Evolutionary conservation across 2,888 invertebrate species (phyloP).

Genomic region (Coelinius sp.): DNA sequence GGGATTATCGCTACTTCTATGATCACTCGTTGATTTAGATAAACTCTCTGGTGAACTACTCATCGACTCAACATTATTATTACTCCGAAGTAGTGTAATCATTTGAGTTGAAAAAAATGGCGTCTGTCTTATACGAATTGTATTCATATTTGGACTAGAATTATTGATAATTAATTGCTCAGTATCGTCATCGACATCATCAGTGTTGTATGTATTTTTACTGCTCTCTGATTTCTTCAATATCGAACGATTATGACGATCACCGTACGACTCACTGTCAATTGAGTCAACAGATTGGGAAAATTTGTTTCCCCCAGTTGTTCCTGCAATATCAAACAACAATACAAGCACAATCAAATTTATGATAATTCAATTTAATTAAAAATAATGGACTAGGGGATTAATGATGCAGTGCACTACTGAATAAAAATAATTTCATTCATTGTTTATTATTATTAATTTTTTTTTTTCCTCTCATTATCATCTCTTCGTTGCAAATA

Average conservation of each 20-base stretch:
- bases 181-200: constrained; percentile 79
- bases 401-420: constrained; percentile 33
- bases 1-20: background rate
- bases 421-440: constrained; percentile 34
- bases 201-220: constrained; percentile 68
- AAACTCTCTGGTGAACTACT: constrained; percentile 23
- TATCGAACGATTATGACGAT: constrained; percentile 79
- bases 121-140: constrained; percentile 48
- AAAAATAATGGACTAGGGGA: background rate
- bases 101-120: constrained; percentile 58
- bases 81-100: constrained; percentile 59
- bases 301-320: constrained; percentile 77
- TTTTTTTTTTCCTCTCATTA: constrained; percentile 29
- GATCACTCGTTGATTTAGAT: constrained; percentile 4
- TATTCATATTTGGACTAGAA: constrained; percentile 71
- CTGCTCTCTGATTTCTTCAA: constrained; percentile 82
- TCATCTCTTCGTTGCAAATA: constrained; percentile 30
- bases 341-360: background rate
- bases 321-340: constrained; percentile 54
- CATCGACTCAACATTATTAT: constrained; percentile 58
- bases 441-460: constrained; percentile 41
- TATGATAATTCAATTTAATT: too few species aligned
- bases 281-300: constrained; percentile 81
- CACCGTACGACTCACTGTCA: constrained; percentile 75
- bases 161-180: constrained; percentile 81